Base-by-base conservation (phyloP, 2,113 vertebrate species). In the Corythaixoides concolor region DNA sequence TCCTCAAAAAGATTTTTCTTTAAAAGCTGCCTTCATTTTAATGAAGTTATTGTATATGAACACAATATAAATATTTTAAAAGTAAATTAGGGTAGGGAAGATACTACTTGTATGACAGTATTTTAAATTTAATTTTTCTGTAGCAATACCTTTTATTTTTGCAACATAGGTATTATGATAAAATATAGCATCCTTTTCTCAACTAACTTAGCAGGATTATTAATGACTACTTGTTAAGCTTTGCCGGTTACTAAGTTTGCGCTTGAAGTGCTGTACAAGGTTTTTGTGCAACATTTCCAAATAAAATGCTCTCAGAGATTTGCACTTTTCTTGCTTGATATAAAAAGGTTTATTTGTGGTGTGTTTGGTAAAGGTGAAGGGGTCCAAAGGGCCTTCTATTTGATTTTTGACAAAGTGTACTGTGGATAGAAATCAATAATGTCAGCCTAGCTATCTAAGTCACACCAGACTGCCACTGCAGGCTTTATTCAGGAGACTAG, bases 401-500 rank as follows among this genome's bases (percentile, higher is more conserved):
- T 99, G 99, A 99, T 99, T 99, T 99, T 99, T 99, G 99, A 99
- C 99, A 99, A 99, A 99, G 99, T 99, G 98, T 99, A 98, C 97
- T 97, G 98, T 98, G 98, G 98, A 98, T 98, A 99, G 98, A 99
- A 99, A 99, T 99, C 99, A 99, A 99, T 99, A 99, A 98, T 98
- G 98, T 98, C 97, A 98, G 98, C 98, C 97, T 89, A 96, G 98
- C 98, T 97, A 96, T 98, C 98, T 97, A 96, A 98, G 98, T 98
- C 97, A 95, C 97, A 92, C 96, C 84, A 97, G 92, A 78, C 97
- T 94, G 98, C 98, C 97, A 98, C 97, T 91, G 97, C 95, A 88
- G 97, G 98, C 98, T 98, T 98, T 98, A 98, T 98, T 98, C 97
- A 70, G 97, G 96, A 97, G 98, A 95, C 97, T 97, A 98, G 98